phyloP scores from a whole-genome alignment of 2,888 invertebrate genomes.

The Diarsia brunnea region DNA sequence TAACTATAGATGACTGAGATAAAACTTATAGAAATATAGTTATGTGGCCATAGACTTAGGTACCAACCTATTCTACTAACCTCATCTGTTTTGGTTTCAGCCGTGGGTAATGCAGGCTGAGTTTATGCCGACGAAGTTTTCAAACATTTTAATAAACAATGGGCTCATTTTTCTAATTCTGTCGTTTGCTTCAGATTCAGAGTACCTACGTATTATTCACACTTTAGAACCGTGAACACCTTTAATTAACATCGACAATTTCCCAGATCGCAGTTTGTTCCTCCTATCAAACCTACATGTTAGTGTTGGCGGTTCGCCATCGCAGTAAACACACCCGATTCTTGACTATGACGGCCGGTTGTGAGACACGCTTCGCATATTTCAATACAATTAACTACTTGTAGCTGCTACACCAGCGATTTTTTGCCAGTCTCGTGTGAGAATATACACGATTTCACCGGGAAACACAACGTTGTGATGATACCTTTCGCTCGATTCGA shows the following conservation, averaged over 20 bases:
- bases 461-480: conserved; percentile 82
- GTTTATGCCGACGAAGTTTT: conserved; percentile 10
- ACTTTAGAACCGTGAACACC: conserved; percentile 56
- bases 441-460: conserved; percentile 87
- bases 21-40: not conserved
- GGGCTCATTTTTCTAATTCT: conserved; percentile 26
- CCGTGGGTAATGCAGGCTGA: not conserved
- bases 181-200: conserved; percentile 29
- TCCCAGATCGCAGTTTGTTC: conserved; percentile 70
- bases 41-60: conserved; percentile 18
- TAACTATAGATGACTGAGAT: conserved; percentile 22
- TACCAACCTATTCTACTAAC: conserved; percentile 1
- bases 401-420: conserved; percentile 74
- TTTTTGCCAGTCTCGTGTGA: conserved; percentile 86
- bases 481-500: conserved; percentile 89
- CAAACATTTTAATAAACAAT: conserved; percentile 6
- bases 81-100: conserved; percentile 24
- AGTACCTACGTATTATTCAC: conserved; percentile 58
- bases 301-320: conserved; percentile 83
- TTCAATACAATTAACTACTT: conserved; percentile 84
- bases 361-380: conserved; percentile 78
- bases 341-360: conserved; percentile 71
- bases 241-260: conserved; percentile 71
- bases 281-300: conserved; percentile 54
- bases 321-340: conserved; percentile 75